These are phyloP conservation scores for Salvelinus alpinus DNA, from an alignment of 2,113 vertebrate genomes.

Conservation along the genomic window DNA sequence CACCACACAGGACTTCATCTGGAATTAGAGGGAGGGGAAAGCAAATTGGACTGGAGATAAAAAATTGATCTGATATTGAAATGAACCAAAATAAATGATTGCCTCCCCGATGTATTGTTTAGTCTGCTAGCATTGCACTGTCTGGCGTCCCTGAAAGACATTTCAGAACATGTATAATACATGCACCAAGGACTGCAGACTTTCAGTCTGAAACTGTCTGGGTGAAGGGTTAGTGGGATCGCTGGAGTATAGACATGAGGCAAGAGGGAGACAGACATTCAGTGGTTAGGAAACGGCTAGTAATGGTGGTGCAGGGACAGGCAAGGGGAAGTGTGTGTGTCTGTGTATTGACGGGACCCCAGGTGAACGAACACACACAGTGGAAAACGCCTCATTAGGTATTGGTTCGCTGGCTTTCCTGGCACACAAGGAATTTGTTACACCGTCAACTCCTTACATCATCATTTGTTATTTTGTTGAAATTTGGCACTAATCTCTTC, in stretches of 20 bases:
- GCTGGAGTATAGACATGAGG: conserved; percentile 16
- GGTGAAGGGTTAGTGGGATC: conserved; percentile 5
- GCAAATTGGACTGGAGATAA: conserved; percentile 47
- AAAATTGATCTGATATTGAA: conserved; percentile 32
- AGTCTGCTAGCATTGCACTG: neutral
- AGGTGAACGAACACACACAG: conserved; percentile 10
- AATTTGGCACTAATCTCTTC: conserved; percentile 83
- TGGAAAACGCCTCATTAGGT: conserved; percentile 39
- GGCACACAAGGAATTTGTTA: conserved; percentile 16
- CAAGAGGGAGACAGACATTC: neutral
- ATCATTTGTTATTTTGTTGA: conserved; percentile 86
- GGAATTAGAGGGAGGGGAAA: conserved; percentile 60
- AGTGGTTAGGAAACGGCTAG: neutral
- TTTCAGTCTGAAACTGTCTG: neutral
- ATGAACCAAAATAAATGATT: conserved; percentile 22
- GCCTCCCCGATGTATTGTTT: conserved; percentile 25
- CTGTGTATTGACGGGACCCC: neutral
- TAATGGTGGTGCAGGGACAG: neutral
- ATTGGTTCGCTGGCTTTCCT: neutral
- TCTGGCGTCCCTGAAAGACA: neutral
- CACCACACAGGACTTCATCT: conserved; percentile 52
- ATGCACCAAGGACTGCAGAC: neutral
- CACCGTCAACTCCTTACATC: conserved; percentile 80
- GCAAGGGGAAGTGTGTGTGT: neutral
- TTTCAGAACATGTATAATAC: too few relatives aligned